Conservation (phyloP, 2,888 invertebrate genomes). For the Lymantria monacha region DNA sequence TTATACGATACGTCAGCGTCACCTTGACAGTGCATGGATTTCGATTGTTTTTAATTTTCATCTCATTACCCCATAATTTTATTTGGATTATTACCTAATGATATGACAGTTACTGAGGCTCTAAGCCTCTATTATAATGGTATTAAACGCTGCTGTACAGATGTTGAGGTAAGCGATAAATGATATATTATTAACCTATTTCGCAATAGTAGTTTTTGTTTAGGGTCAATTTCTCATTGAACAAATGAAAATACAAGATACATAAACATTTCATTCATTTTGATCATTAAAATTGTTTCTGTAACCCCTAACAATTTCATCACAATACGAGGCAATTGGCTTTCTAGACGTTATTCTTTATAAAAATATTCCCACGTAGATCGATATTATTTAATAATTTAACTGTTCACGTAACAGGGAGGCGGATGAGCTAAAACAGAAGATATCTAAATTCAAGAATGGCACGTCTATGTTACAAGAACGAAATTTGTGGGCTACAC, state of each 20-base stretch:
- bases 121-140: slow-evolving; percentile 84
- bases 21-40: slow-evolving; percentile 50
- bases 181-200: slow-evolving; percentile 23
- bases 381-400: no score
- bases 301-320: not conserved
- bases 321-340: not conserved
- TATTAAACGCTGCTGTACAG: slow-evolving; percentile 88
- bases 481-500: slow-evolving; percentile 66
- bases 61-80: slow-evolving; percentile 50
- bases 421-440: slow-evolving; percentile 88
- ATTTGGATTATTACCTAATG: slow-evolving; percentile 65
- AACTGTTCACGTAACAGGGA: slow-evolving; percentile 70
- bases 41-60: slow-evolving; percentile 73
- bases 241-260: not conserved
- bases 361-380: no score
- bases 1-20: no score
- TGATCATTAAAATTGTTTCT: not conserved
- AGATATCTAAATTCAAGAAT: slow-evolving; percentile 85
- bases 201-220: slow-evolving; percentile 19
- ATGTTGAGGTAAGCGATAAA: slow-evolving; percentile 85
- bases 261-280: not conserved
- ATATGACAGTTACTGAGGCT: slow-evolving; percentile 76
- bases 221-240: not conserved
- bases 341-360: not conserved
- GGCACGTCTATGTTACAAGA: slow-evolving; percentile 74